Evolutionary conservation across 2,113 vertebrate species (phyloP), one percentile per base, ranked within the genome.

Genomic region (Lonchura striata): DNA sequence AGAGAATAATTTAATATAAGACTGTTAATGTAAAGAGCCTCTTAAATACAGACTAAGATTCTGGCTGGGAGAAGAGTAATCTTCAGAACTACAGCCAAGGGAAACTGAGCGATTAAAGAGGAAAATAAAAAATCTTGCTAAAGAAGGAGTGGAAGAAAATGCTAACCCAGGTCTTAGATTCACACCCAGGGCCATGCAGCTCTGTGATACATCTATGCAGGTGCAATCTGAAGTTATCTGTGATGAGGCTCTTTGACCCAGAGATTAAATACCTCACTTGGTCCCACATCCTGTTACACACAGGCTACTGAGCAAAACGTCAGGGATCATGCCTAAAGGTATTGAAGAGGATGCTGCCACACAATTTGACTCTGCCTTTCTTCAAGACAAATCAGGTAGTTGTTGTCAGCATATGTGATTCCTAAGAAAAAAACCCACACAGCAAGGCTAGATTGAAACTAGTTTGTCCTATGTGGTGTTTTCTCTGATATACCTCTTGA

Each of bases 1-100:
- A 95, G 66, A 92, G 33, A 82, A 95, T 56, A 39, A 94, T 95
- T 97, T 97, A 97, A 96, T 95, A 88, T 54, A 94, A 90, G 49
- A 15, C 11, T 44, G n/a, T 94, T 97, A 95, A 92, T 84, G 70
- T 80, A 86, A 93, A 96, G 66, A 65, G 78, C 39, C 54, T 96
- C 66, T 92, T 88, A 96, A 96, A 97, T 82, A 91, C 8, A 91
- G 53, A 63, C 61, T 96, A 61, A 81, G 49, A 78, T 96, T 96
- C 82, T 95, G 88, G 78, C 79, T 89, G 37, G 50, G 68, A 96
- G 77, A 96, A 94, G 53, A 91, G 42, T 72, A 69, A 52, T 74
- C 65, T 91, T 84, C 42, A 70, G 60, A 89, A 85, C 72, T 39
- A 42, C 24, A 77, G 74, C 75, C 37, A 90, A 94, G 57, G 27